Percentiles rank a stretch among this genome's conserved stretches.
Conservation (phyloP, 2,113 vertebrate species). For the Silurus meridionalis region DNA sequence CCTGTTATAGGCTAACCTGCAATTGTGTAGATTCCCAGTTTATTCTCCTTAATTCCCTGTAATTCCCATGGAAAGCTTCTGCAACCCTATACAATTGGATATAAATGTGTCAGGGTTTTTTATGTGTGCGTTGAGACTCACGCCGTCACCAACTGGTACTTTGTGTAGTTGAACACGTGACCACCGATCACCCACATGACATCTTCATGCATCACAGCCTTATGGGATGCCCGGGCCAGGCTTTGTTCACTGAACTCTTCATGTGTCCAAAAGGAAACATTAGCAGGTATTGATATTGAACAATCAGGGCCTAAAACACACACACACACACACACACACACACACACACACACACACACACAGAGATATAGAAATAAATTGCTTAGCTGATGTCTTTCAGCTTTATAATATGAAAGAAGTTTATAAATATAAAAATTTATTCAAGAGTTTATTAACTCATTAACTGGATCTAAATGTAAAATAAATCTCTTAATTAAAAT, state of each 20-base stretch:
- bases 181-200: slow-evolving; percentile 96
- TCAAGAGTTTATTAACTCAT: not conserved
- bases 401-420: not conserved
- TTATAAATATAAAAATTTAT: not conserved
- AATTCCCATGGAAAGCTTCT: too few relatives aligned
- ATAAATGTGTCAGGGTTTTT: not conserved
- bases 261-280: slow-evolving; percentile 86
- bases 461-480: not conserved
- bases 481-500: not conserved
- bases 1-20: too few relatives aligned
- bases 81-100: not conserved
- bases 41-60: too few relatives aligned
- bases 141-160: slow-evolving; percentile 92
- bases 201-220: slow-evolving; percentile 82
- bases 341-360: too few relatives aligned
- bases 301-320: slow-evolving; percentile 83
- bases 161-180: slow-evolving; percentile 93
- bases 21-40: too few relatives aligned
- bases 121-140: slow-evolving; percentile 73
- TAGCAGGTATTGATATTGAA: slow-evolving; percentile 84
- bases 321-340: not conserved
- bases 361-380: too few relatives aligned
- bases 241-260: slow-evolving; percentile 78
- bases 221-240: slow-evolving; percentile 89
- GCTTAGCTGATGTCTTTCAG: not conserved